Conservation (phyloP, 2,888 invertebrate species). For the Cynaeus angustus region DNA sequence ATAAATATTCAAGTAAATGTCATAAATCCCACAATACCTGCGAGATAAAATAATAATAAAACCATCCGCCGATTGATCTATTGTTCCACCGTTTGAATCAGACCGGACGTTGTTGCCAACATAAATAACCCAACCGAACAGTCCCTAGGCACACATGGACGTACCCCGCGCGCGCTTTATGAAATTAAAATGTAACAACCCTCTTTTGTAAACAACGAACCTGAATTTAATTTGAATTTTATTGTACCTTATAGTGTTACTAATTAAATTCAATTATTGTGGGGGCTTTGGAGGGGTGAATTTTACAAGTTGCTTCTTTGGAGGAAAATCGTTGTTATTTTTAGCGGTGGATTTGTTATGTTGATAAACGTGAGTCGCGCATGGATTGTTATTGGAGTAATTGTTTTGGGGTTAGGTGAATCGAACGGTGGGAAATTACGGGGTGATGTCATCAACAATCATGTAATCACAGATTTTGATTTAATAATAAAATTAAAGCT, state of each 20-base stretch:
- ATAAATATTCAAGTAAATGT: conserved; percentile 48
- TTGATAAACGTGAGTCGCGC: conserved; percentile 21
- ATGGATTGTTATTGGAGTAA: conserved; percentile 18
- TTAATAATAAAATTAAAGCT: background rate
- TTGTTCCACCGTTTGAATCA: conserved; percentile 52
- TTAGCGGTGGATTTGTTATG: conserved; percentile 20
- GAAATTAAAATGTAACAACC: conserved; percentile 40
- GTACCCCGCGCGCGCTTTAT: conserved; percentile 41
- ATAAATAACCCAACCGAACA: conserved; percentile 52
- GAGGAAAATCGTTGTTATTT: background rate
- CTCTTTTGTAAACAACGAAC: conserved; percentile 26
- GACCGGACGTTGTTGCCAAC: conserved; percentile 52
- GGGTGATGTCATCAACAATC: conserved; percentile 25
- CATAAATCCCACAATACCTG: conserved; percentile 53
- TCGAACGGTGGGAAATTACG: conserved; percentile 27
- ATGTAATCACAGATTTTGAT: conserved; percentile 5
- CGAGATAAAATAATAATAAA: conserved; percentile 55
- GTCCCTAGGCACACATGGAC: conserved; percentile 37
- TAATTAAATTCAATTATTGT: conserved; percentile 39
- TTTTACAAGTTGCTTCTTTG: conserved; percentile 22
- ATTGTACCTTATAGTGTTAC: conserved; percentile 40
- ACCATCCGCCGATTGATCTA: conserved; percentile 52
- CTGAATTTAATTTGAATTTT: conserved; percentile 44
- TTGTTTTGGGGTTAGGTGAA: conserved; percentile 11
- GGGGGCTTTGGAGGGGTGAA: background rate